These are phyloP conservation scores for Sebastes cheni DNA, from an alignment of 2,797 vertebrate genomes.

Conservation along the genomic window DNA sequence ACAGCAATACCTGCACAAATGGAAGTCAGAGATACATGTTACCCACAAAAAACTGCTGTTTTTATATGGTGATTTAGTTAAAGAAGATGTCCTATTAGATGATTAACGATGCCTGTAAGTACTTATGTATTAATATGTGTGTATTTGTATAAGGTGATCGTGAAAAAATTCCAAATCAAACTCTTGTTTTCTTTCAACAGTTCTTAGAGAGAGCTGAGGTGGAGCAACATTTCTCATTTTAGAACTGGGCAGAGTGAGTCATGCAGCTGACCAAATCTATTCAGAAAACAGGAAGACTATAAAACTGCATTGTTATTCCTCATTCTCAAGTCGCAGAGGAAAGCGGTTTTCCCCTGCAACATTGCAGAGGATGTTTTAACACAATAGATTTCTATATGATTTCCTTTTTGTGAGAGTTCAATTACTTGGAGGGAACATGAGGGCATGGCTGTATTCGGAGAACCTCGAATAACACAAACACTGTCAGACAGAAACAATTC, in stretches of 20 bases:
- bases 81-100: not conserved
- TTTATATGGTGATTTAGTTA: not conserved
- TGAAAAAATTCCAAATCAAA: slow-evolving; percentile 7
- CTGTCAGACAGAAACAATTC: slow-evolving; percentile 16
- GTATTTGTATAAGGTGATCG: not conserved
- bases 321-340: slow-evolving; percentile 52
- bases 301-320: slow-evolving; percentile 66
- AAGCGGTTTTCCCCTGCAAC: slow-evolving; percentile 48
- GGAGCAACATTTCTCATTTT: slow-evolving; percentile 25
- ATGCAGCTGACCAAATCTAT: slow-evolving; percentile 39
- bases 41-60: not conserved
- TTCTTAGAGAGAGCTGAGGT: slow-evolving; percentile 34
- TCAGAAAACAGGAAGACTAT: slow-evolving; percentile 70
- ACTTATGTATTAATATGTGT: not conserved
- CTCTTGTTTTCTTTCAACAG: not conserved
- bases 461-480: slow-evolving; percentile 34
- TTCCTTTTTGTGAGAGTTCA: slow-evolving; percentile 58
- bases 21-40: not conserved
- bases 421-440: slow-evolving; percentile 42
- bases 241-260: slow-evolving; percentile 40
- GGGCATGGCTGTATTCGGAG: slow-evolving; percentile 5
- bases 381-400: slow-evolving; percentile 62
- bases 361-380: slow-evolving; percentile 53
- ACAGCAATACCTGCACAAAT: slow-evolving; percentile 88
- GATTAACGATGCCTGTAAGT: not conserved